Base-by-base conservation (phyloP, 2,797 vertebrate species). In the Hippocampus kuda region DNA sequence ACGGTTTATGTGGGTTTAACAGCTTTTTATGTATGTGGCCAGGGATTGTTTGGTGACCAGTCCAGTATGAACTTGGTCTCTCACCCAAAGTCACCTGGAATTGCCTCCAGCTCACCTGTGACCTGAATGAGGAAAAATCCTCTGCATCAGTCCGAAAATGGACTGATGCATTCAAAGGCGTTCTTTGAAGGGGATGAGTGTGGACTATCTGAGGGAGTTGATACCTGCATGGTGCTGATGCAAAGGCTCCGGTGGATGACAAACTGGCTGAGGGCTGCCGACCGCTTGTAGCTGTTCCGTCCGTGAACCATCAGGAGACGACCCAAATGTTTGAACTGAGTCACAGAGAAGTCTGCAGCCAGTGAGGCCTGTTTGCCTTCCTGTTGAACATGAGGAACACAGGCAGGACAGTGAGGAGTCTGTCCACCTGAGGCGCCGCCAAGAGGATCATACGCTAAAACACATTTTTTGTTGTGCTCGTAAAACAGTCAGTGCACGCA, bases 201-300 rank as follows among this genome's bases (percentile, higher is more conserved):
- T 2, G 8, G 27, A 34, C 57, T 24, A 11, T 56, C 10, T 3
- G 9, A 54, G 53, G 8, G n/a, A 3, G n/a, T 22, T 20, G 27
- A 24, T 48, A 98, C 97, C 96, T 99, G 96, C 97, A 99, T 99
- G 80, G 97, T 95, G 82, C 94, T 98, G 87, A 98, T 99, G 85
- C 95, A 98, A 65, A 99, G 87, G 84, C 96, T 98, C 80, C 97
- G 89, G 89, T 99, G 97, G 87, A 99, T 99, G 72, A 99, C 96
- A 11, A 99, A 99, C 90, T 99, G 97, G 85, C 96, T 98, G 85
- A 99, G 94, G 7, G 94, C 97, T 0, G 97, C 96, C 0, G 97
- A 97, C 7, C 97, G 88, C 78, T 99, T 98, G 91, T 99, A 99
- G 88, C 97, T 99, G 91, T 99, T 99, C 27, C 97, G 90, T 20